Evolutionary conservation across 2,888 invertebrate species (phyloP).

Genomic region (Perithous albicinctus): DNA sequence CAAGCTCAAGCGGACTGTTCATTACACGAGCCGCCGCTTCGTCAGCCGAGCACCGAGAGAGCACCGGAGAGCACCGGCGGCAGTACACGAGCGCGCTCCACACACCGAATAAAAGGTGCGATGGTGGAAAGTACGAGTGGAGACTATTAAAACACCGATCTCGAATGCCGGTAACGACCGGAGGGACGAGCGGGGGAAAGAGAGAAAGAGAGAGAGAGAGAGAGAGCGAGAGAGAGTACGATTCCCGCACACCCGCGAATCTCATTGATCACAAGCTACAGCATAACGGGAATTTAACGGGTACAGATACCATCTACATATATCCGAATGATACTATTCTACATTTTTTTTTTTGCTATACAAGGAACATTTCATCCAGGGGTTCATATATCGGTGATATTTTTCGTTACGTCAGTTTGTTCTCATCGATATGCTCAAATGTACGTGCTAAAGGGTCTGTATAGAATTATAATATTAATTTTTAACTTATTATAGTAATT

Average conservation of each 20-base stretch:
- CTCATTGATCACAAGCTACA: constrained; percentile 66
- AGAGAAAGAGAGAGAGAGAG: too few relatives aligned
- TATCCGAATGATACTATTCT: constrained; percentile 20
- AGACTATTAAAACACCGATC: constrained; percentile 66
- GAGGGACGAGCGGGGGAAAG: constrained; percentile 49
- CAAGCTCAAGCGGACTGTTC: constrained; percentile 76
- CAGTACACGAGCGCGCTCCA: constrained; percentile 35
- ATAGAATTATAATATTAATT: too few relatives aligned
- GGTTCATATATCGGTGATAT: background rate
- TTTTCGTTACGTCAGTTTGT: background rate
- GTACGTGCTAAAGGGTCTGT: too few relatives aligned
- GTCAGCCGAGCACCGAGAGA: constrained; percentile 66
- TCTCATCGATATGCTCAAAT: too few relatives aligned
- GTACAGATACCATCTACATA: constrained; percentile 31
- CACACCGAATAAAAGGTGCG: constrained; percentile 63
- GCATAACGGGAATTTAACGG: constrained; percentile 61
- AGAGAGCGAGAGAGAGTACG: too few relatives aligned
- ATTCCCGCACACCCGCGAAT: constrained; percentile 61
- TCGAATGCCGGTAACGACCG: constrained; percentile 65
- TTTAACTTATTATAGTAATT: too few relatives aligned
- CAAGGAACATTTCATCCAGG: constrained; percentile 1
- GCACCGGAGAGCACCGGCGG: constrained; percentile 54
- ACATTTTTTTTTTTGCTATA: background rate
- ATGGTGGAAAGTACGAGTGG: constrained; percentile 63
- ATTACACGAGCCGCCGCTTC: constrained; percentile 71